These are phyloP conservation scores for Sialis fuliginosa DNA, from an alignment of 2,888 invertebrate species.

Conservation along the genomic window DNA sequence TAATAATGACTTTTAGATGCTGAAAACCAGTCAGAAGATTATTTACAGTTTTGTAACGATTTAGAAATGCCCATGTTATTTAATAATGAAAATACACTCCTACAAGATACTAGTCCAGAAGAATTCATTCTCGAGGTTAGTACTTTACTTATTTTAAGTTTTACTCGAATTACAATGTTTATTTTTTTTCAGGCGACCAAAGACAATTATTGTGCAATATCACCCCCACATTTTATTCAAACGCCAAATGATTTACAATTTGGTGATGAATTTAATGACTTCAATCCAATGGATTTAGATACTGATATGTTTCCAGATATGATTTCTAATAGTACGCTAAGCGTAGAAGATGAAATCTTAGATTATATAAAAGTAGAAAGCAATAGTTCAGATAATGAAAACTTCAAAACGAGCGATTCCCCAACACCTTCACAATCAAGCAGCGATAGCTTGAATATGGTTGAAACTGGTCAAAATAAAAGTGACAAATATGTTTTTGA, in stretches of 20 bases:
- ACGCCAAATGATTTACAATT: neutral
- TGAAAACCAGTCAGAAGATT: conserved; percentile 20
- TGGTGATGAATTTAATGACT: neutral
- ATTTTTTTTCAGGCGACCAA: neutral
- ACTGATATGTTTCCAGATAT: neutral
- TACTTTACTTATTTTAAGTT: neutral
- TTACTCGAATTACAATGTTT: neutral
- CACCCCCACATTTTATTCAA: neutral
- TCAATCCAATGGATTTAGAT: neutral
- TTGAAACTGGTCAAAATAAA: neutral
- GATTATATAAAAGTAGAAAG: conserved; percentile 1
- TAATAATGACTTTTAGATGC: conserved; percentile 3
- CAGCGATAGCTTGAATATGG: conserved; percentile 3
- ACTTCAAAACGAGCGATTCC: neutral
- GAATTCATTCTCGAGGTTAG: conserved; percentile 20
- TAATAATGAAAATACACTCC: conserved; percentile 17
- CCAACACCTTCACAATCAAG: conserved; percentile 13
- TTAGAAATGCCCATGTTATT: conserved; percentile 23
- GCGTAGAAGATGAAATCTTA: neutral
- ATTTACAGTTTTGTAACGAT: conserved; percentile 21
- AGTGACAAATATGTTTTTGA: neutral
- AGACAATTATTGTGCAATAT: neutral
- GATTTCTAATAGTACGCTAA: neutral
- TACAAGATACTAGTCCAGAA: conserved; percentile 21
- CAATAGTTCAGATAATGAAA: neutral